phyloP scores from a whole-genome alignment of 2,888 invertebrate genomes.

The Therioaphis trifolii region DNA sequence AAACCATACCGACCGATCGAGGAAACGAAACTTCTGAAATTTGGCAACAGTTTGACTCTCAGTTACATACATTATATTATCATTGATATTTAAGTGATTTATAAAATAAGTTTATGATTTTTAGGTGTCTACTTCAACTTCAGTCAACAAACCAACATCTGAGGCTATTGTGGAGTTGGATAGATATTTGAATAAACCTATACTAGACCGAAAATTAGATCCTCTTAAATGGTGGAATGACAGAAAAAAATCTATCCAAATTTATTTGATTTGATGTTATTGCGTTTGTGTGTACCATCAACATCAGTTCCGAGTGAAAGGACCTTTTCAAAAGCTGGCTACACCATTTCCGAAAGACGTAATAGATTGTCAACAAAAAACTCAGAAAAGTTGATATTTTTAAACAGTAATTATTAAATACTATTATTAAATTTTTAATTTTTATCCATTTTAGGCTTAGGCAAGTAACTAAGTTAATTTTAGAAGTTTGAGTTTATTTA shows the following conservation, averaged over 20 bases:
- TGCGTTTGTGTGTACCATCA: conserved; percentile 64
- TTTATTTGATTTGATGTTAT: conserved; percentile 63
- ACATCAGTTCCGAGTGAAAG: conserved; percentile 67
- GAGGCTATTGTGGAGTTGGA: conserved; percentile 64
- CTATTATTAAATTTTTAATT: conserved; percentile 1
- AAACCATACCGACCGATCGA: no score
- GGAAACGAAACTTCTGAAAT: conserved; percentile 11
- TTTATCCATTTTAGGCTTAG: not conserved
- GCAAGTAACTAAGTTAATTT: no score
- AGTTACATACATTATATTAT: conserved; percentile 8
- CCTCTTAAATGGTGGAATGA: conserved; percentile 65
- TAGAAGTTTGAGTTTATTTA: no score
- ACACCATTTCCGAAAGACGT: conserved; percentile 65
- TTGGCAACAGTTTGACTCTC: conserved; percentile 32
- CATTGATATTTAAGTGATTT: conserved; percentile 2
- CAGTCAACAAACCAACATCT: conserved; percentile 34
- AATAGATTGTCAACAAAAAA: conserved; percentile 65
- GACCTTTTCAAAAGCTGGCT: conserved; percentile 66
- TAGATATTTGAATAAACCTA: no score
- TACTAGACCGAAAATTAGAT: conserved; percentile 61
- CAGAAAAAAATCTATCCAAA: conserved; percentile 63
- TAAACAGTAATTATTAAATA: no score
- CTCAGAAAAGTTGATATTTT: conserved; percentile 61
- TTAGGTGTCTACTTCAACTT: conserved; percentile 7
- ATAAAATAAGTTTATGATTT: not conserved